Percentiles rank a stretch among this genome's conserved stretches.
Conservation (phyloP, 2,113 vertebrate species). For the Odocoileus hemionus region DNA sequence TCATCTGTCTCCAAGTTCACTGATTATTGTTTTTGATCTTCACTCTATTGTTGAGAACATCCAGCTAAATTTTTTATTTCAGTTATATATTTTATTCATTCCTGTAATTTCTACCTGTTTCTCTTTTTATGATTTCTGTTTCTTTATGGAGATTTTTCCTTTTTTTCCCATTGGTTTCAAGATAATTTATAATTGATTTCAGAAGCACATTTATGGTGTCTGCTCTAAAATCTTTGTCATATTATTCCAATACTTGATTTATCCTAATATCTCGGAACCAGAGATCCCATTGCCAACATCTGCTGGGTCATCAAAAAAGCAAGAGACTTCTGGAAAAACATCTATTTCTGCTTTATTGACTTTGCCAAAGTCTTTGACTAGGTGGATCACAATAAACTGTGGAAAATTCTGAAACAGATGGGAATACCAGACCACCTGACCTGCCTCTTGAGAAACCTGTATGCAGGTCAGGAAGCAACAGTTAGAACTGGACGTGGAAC, state of each 20-base stretch:
- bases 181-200: not conserved
- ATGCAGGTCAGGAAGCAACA: too few relatives aligned
- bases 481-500: too few relatives aligned
- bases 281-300: too few relatives aligned
- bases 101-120: not conserved
- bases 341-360: too few relatives aligned
- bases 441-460: too few relatives aligned
- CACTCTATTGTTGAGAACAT: not conserved
- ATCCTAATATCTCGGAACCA: too few relatives aligned
- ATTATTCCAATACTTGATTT: not conserved
- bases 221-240: not conserved
- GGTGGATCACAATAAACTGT: too few relatives aligned
- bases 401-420: too few relatives aligned
- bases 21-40: not conserved
- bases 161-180: not conserved
- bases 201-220: not conserved
- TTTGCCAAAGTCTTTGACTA: too few relatives aligned
- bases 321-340: too few relatives aligned
- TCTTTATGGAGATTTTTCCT: not conserved
- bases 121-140: not conserved
- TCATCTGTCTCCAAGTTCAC: not conserved
- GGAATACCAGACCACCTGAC: too few relatives aligned
- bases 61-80: not conserved
- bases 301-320: too few relatives aligned
- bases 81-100: not conserved